Percentiles rank a stretch among this genome's conserved stretches.
phyloP scores from a whole-genome alignment of 2,888 invertebrate genomes.

The Thereva unica region DNA sequence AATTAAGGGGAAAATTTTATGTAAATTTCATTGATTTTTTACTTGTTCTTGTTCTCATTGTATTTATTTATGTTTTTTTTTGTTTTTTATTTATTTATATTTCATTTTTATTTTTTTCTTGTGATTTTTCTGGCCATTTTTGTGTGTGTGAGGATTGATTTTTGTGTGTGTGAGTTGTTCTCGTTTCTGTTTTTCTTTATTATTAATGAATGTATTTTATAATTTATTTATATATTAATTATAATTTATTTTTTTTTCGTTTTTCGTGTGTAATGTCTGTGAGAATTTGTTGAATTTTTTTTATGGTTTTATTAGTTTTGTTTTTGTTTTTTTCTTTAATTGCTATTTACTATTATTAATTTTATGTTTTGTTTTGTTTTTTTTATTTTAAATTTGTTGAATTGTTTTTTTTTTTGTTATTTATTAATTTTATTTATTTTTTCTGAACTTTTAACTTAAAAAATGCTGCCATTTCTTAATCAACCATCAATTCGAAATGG shows the following conservation, averaged over 20 bases:
- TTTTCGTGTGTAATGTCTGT: constrained; percentile 30
- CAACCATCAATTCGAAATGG: constrained; percentile 93
- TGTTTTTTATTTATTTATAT: too few species aligned
- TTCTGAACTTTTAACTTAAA: constrained; percentile 34
- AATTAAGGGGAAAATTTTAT: too few species aligned
- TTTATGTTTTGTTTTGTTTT: constrained; percentile 29
- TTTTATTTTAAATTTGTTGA: constrained; percentile 37
- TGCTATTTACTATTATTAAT: constrained; percentile 25
- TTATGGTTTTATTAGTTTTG: constrained; percentile 38
- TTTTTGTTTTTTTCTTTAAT: constrained; percentile 13
- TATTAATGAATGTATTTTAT: too few species aligned
- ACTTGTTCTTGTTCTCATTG: too few species aligned
- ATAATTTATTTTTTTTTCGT: constrained; percentile 21
- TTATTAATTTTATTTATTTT: constrained; percentile 33
- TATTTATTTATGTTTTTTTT: too few species aligned
- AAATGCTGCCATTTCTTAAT: constrained; percentile 62
- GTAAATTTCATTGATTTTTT: too few species aligned
- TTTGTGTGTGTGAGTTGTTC: too few species aligned
- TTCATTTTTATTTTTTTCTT: too few species aligned
- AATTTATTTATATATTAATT: too few species aligned
- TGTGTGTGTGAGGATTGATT: too few species aligned
- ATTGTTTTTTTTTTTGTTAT: constrained; percentile 40
- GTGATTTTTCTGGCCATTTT: too few species aligned
- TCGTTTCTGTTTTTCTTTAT: too few species aligned
- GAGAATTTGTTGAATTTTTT: constrained; percentile 41